Evolutionary conservation across 2,888 invertebrate genomes (phyloP).

Genomic region (Spisula subtruncata): DNA sequence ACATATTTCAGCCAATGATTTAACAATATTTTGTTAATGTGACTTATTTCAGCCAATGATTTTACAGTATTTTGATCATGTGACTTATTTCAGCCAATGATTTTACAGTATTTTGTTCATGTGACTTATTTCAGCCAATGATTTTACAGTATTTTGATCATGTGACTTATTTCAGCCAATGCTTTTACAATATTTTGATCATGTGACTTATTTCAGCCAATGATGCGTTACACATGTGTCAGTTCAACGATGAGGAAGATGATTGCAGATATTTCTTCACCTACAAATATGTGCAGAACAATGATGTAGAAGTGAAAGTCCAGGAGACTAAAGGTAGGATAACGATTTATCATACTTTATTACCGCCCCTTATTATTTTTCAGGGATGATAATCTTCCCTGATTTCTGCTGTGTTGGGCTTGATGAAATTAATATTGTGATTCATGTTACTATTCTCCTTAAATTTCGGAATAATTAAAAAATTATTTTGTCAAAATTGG

Average conservation of each 20-base stretch:
- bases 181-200: not conserved
- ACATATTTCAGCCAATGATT: constrained; percentile 70
- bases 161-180: not conserved
- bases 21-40: constrained; percentile 82
- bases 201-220: constrained; percentile 66
- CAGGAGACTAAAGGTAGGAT: constrained; percentile 90
- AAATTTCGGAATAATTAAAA: too few species aligned
- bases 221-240: constrained; percentile 86
- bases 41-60: not conserved
- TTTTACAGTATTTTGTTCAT: constrained; percentile 73
- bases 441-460: too few species aligned
- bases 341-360: not conserved
- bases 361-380: not conserved
- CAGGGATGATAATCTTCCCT: too few species aligned
- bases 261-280: constrained; percentile 97
- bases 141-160: constrained; percentile 9
- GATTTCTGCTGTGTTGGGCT: too few species aligned
- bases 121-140: not conserved
- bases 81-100: constrained; percentile 66
- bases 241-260: constrained; percentile 91
- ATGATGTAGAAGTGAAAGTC: constrained; percentile 87
- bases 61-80: not conserved
- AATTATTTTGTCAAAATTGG: too few species aligned
- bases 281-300: constrained; percentile 90
- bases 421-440: too few species aligned